Percentiles rank a stretch among this genome's conserved stretches.
These are phyloP conservation scores for Orestias chungarensis DNA, from an alignment of 2,797 vertebrate genomes.

Conservation along the genomic window DNA sequence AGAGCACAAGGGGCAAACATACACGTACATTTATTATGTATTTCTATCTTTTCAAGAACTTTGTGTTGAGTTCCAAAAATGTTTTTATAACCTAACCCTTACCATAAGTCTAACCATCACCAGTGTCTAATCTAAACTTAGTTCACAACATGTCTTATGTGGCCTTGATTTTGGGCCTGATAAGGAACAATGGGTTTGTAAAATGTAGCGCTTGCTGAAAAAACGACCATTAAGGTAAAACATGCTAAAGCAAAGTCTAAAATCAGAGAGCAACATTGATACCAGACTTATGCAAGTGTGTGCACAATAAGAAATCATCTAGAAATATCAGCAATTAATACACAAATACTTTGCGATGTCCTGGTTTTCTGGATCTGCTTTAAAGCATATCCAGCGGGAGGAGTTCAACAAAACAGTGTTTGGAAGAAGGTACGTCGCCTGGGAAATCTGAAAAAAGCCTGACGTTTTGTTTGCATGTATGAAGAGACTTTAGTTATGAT, in stretches of 20 bases:
- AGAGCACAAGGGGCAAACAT: slow-evolving; percentile 41
- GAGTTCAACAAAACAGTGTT: slow-evolving; percentile 42
- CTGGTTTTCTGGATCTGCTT: slow-evolving; percentile 20
- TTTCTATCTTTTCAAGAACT: no score
- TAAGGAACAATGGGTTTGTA: no score
- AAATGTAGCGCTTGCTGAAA: no score
- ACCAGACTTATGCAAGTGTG: slow-evolving; percentile 8
- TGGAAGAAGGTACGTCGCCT: slow-evolving; percentile 26
- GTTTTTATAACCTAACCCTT: no score
- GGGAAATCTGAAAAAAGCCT: slow-evolving; percentile 57
- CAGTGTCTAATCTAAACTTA: no score
- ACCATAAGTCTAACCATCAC: no score
- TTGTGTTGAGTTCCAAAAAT: no score
- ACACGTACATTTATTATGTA: no score
- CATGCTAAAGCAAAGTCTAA: neutral
- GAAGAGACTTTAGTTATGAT: slow-evolving; percentile 47
- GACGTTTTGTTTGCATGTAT: slow-evolving; percentile 53
- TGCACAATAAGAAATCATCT: neutral
- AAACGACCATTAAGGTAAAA: no score
- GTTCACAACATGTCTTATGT: no score
- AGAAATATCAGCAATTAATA: slow-evolving; percentile 22
- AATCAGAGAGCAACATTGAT: slow-evolving; percentile 21
- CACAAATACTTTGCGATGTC: slow-evolving; percentile 12
- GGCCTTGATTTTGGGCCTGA: no score
- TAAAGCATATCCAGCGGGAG: slow-evolving; percentile 22